A percentile compares a stretch with the other conserved stretches of the same genome.
phyloP scores from a whole-genome alignment of 2,797 vertebrate genomes.

The Dermochelys coriacea region DNA sequence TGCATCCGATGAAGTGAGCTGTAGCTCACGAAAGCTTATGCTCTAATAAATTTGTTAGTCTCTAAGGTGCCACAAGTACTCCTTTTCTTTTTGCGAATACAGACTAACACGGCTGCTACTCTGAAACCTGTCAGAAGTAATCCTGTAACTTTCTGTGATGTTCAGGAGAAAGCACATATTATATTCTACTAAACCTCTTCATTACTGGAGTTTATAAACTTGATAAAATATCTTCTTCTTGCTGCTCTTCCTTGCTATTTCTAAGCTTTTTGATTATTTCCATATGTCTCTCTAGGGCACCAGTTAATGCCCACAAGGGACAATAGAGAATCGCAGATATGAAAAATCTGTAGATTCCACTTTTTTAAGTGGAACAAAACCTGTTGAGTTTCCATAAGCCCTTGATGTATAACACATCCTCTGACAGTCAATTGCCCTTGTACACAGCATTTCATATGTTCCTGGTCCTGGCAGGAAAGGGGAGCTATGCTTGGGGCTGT shows the following conservation, averaged over 20 bases:
- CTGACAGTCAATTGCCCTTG: not conserved
- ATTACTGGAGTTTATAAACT: not conserved
- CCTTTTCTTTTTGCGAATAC: too few species aligned
- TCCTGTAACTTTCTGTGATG: slow-evolving; percentile 41
- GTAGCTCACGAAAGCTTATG: too few species aligned
- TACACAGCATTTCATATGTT: not conserved
- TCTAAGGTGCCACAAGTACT: too few species aligned
- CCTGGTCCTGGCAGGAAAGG: not conserved
- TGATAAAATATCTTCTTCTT: slow-evolving; percentile 15
- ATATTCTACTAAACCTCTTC: slow-evolving; percentile 30
- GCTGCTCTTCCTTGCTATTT: slow-evolving; percentile 13
- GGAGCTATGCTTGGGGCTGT: not conserved
- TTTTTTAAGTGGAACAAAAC: not conserved
- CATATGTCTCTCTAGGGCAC: slow-evolving; percentile 4
- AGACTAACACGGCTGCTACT: too few species aligned
- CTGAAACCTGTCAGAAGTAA: too few species aligned
- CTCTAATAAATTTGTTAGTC: too few species aligned
- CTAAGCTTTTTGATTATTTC: slow-evolving; percentile 43
- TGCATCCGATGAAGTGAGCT: too few species aligned
- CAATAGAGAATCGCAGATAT: not conserved
- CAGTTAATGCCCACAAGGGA: not conserved
- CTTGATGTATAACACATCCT: not conserved
- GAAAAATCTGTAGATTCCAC: not conserved
- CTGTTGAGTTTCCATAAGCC: not conserved
- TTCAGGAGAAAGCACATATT: slow-evolving; percentile 24